phyloP scores from a whole-genome alignment of 2,797 vertebrate genomes.

The Zenarchopterus dispar region DNA sequence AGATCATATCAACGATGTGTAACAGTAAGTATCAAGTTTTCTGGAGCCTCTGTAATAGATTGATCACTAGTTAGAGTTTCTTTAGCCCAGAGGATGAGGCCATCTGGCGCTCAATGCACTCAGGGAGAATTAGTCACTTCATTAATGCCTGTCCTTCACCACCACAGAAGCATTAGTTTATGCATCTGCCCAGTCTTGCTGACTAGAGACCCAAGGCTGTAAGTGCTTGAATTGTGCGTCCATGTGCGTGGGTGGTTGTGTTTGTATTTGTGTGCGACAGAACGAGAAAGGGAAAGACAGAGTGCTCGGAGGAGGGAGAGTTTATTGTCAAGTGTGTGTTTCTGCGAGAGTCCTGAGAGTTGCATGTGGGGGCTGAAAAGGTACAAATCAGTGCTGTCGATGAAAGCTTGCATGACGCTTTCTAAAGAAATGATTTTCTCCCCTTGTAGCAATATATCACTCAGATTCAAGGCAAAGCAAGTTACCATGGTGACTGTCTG shows the following conservation, averaged over 20 bases:
- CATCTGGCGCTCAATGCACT: slow-evolving; percentile 17
- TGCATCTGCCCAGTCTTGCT: slow-evolving; percentile 58
- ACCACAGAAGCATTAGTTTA: slow-evolving; percentile 23
- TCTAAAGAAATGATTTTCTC: slow-evolving; percentile 47
- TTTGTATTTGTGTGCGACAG: slow-evolving; percentile 43
- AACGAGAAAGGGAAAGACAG: slow-evolving; percentile 2
- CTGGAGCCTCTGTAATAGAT: neutral
- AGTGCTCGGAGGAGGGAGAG: slow-evolving; percentile 16
- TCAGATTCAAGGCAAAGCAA: slow-evolving; percentile 70
- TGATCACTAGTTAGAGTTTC: slow-evolving; percentile 6
- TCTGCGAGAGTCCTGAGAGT: slow-evolving; percentile 50
- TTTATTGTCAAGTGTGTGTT: slow-evolving; percentile 46
- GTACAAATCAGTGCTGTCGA: slow-evolving; percentile 56
- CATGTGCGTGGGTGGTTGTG: slow-evolving; percentile 62
- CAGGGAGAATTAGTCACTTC: slow-evolving; percentile 28
- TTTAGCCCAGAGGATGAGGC: slow-evolving; percentile 18
- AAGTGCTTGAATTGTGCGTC: slow-evolving; percentile 44
- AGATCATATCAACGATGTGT: neutral
- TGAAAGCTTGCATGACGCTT: slow-evolving; percentile 47
- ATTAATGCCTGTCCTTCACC: slow-evolving; percentile 29
- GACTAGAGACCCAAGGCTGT: slow-evolving; percentile 68
- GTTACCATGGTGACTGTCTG: slow-evolving; percentile 76
- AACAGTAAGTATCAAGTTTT: neutral
- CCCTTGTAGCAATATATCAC: slow-evolving; percentile 54
- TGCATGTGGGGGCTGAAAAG: slow-evolving; percentile 60